Evolutionary conservation across 2,797 vertebrate species (phyloP).

Genomic region (Limosa lapponica): DNA sequence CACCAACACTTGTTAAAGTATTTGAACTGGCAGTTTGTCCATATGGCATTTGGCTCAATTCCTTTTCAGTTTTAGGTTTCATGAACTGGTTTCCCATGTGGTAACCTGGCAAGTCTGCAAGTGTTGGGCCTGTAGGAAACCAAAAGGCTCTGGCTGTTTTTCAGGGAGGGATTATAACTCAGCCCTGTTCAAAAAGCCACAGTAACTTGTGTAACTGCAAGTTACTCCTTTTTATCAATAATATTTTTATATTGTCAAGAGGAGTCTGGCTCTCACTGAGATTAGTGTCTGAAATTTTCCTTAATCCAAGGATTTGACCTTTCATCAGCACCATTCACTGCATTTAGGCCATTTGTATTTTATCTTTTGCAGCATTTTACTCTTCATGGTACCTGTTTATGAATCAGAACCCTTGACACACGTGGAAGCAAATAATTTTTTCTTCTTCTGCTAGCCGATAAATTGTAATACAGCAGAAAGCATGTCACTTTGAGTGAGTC

Average conservation of each 20-base stretch:
- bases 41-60: conserved; percentile 49
- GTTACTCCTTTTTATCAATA: not conserved
- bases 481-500: not conserved
- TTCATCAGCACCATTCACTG: not conserved
- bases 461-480: not conserved
- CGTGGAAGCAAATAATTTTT: not conserved
- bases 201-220: not conserved
- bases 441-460: not conserved
- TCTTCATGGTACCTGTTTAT: not conserved
- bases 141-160: not conserved
- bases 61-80: conserved; percentile 22
- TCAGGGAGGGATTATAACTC: not conserved
- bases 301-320: not conserved
- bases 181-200: not conserved
- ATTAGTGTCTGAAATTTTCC: not conserved
- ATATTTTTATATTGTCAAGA: not conserved
- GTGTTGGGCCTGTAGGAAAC: not conserved
- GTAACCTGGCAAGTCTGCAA: conserved; percentile 29
- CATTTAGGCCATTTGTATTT: not conserved
- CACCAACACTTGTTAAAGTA: not conserved
- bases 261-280: not conserved
- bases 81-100: conserved; percentile 39
- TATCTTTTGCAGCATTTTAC: not conserved
- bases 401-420: not conserved
- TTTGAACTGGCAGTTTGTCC: conserved; percentile 20